Evolutionary conservation across 37 sponge, comb jelly and placozoan genomes (phyloP), one percentile per base, ranked within the genome.

Genomic region (Cladorhizidae sp.): DNA sequence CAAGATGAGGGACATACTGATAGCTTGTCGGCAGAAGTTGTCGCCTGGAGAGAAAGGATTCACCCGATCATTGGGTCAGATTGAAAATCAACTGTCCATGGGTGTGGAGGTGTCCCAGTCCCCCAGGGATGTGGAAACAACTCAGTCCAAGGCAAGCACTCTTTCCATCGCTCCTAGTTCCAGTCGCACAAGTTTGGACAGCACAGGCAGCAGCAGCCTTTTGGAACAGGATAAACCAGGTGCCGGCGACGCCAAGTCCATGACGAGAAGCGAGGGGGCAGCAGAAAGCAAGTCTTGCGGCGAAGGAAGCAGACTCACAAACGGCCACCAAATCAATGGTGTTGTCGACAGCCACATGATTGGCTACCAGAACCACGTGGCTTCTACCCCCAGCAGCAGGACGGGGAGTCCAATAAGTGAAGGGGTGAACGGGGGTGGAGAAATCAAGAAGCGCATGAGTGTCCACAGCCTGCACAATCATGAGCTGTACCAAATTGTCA

Each of bases 111-210:
- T 37, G 17, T 67, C 39, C 39, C 39, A 20, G 37, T 3, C 72
- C 2, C 31, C n/a, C 63, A 23, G 22, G 15, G 33, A 23, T 2
- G 41, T 6, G 1, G 31, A 31, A 73, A 0, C 26, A n/a, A 31
- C 36, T 26, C 14, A 7, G 12, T n/a, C 25, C 29, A 7, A 3
- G 15, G 40, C 69, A 40, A 42, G 22, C 22, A 6, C 18, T 8
- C 67, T 65, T 12, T 23, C 61, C 49, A 45, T 12, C 9, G 28
- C 5, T 23, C 18, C 31, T 31, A 65, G 67, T 65, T 65, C 67
- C 12, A 65, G 67, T 65, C 67, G 36, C 25, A 87, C 87, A n/a
- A 87, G 81, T 69, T n/a, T 80, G 37, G 81, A 80, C 56, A 75
- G 81, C 61, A 80, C 87, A 23, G 87, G 81, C 40, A 79, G 75